Conservation (phyloP, 2,797 vertebrate species). For the Rhynchotus rufescens region DNA sequence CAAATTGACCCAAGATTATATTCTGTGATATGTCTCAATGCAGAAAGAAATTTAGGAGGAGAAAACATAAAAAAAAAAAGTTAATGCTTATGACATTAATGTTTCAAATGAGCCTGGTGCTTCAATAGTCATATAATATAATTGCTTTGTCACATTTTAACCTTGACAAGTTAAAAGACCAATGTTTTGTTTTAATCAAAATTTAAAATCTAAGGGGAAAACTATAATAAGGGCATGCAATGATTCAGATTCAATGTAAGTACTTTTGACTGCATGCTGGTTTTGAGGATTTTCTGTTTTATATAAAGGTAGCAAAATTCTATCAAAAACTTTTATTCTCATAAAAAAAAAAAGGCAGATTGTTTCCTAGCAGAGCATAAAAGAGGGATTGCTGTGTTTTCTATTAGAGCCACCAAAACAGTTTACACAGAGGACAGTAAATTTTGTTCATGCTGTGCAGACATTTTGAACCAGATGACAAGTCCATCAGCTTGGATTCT, state of each 20-base stretch:
- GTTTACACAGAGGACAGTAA: conserved; percentile 68
- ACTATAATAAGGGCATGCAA: background rate
- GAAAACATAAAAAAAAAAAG: background rate
- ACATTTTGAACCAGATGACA: conserved; percentile 75
- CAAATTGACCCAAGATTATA: background rate
- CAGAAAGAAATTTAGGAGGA: background rate
- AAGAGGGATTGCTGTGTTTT: conserved; percentile 67
- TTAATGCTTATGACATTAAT: background rate
- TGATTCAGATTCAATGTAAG: conserved; percentile 26
- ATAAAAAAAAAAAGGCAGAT: background rate
- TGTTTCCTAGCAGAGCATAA: conserved; percentile 67
- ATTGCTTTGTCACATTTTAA: conserved; percentile 7
- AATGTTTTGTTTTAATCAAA: background rate
- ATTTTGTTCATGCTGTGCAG: conserved; percentile 67
- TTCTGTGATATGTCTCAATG: background rate
- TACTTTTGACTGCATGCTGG: background rate
- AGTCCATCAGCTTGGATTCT: conserved; percentile 59
- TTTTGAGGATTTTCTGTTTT: conserved; percentile 43
- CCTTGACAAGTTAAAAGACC: background rate
- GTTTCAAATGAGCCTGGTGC: background rate
- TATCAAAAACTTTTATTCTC: conserved; percentile 46
- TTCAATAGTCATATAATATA: background rate
- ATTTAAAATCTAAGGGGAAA: conserved; percentile 17
- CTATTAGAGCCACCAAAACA: conserved; percentile 67
- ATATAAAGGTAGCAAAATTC: conserved; percentile 51